Conservation (phyloP, 30 jellyfish, hydroid and myxozoan genomes). For the Clytia hemisphaerica region DNA sequence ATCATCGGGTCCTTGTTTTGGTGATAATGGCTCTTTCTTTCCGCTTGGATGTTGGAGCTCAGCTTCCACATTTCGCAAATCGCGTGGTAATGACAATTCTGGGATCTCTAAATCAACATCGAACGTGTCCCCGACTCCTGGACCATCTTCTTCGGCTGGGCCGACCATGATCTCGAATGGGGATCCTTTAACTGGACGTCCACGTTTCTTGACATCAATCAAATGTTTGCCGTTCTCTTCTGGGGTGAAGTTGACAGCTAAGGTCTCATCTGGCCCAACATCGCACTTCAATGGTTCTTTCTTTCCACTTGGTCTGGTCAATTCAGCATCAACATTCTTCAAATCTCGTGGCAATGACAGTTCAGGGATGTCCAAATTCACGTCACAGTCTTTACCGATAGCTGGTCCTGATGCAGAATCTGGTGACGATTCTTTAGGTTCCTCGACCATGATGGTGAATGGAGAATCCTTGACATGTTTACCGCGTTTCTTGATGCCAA, state of each 20-base stretch:
- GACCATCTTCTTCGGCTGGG: slow-evolving; percentile 34
- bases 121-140: slow-evolving; percentile 38
- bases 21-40: slow-evolving; percentile 44
- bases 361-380: slow-evolving; percentile 13
- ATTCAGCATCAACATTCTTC: slow-evolving; percentile 17
- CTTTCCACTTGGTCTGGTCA: slow-evolving; percentile 43
- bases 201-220: slow-evolving; percentile 51
- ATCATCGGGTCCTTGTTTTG: slow-evolving; percentile 20
- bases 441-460: slow-evolving; percentile 76
- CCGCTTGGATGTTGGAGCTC: slow-evolving; percentile 46
- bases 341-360: slow-evolving; percentile 37
- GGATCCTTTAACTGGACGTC: slow-evolving; percentile 50
- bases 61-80: slow-evolving; percentile 35
- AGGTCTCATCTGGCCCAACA: slow-evolving; percentile 56
- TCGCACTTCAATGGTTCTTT: slow-evolving; percentile 19
- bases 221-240: slow-evolving; percentile 60
- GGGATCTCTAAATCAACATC: slow-evolving; percentile 20
- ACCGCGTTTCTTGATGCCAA: slow-evolving; percentile 79
- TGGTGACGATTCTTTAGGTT: too few relatives aligned
- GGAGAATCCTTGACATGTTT: slow-evolving; percentile 95
- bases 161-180: slow-evolving; percentile 52
- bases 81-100: slow-evolving; percentile 35
- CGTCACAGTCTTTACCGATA: slow-evolving; percentile 34
- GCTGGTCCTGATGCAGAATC: slow-evolving; percentile 8
- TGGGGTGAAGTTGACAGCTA: slow-evolving; percentile 61